phyloP scores from a whole-genome alignment of 2,797 vertebrate species.

The Ciconia nigra region DNA sequence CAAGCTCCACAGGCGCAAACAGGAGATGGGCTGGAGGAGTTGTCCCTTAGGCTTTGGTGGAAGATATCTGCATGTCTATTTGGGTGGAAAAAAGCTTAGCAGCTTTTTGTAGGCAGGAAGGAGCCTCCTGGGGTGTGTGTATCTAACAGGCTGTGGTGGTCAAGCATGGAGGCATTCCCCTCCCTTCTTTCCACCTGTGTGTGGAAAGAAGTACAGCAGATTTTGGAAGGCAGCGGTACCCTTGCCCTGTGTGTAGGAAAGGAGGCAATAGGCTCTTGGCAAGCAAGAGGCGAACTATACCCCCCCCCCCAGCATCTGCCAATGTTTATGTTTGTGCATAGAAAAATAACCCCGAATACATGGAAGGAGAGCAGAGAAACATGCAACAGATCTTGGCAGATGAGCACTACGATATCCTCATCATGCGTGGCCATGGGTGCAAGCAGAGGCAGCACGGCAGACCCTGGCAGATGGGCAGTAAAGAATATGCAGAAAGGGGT shows the following conservation, averaged over 20 bases:
- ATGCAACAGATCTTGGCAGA: background rate
- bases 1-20: background rate
- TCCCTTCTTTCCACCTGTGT: background rate
- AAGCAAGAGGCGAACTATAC: background rate
- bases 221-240: background rate
- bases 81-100: background rate
- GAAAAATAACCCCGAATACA: background rate
- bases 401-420: background rate
- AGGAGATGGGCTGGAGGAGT: background rate
- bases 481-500: background rate
- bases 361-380: background rate
- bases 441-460: background rate
- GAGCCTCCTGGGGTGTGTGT: background rate
- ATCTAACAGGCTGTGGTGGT: background rate
- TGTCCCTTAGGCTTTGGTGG: background rate
- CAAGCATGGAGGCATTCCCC: background rate
- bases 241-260: accelerated
- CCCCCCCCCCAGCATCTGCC: background rate
- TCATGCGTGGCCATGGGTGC: accelerated
- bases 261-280: background rate
- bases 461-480: background rate
- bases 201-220: background rate
- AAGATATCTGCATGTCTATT: background rate
- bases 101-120: background rate
- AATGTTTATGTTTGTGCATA: background rate